Evolutionary conservation across 1,140 invertebrate species (phyloP), one percentile per base, ranked within the genome.

Genomic region (Caenorhabditis inopinata): DNA sequence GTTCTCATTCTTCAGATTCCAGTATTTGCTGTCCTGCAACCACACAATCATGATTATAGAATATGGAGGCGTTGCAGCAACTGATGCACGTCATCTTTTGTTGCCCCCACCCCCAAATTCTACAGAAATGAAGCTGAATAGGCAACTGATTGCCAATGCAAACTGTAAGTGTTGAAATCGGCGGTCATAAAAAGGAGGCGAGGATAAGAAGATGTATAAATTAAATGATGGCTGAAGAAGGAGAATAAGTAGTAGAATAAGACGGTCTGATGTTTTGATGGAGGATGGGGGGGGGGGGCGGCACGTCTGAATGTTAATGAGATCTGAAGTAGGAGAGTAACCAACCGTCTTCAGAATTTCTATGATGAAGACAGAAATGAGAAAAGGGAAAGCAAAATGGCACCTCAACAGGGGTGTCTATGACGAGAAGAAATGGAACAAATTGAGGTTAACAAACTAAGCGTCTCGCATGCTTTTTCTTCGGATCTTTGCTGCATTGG

Each of bases 321-420:
- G 58, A 68, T 38, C 32, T 68, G 35, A 53, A 32, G 29, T 47
- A 62, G 35, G 46, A 62, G 45, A 78, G 14, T 42, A 42, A 5
- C 38, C 6, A 5, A 42, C 38, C n/a, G n/a, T n/a, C n/a, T n/a
- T n/a, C n/a, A n/a, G n/a, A n/a, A n/a, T n/a, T n/a, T n/a, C n/a
- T n/a, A n/a, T n/a, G n/a, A n/a, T n/a, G n/a, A n/a, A n/a, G n/a
- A n/a, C n/a, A n/a, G n/a, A n/a, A n/a, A n/a, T n/a, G n/a, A n/a
- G n/a, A n/a, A n/a, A n/a, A n/a, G n/a, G n/a, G n/a, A n/a, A n/a
- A n/a, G n/a, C n/a, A 42, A 7, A 76, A 76, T 51, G 51, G 42
- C 75, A 76, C 51, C 47, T 49, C 51, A 76, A 38, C 49, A 76
- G 75, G 48, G 47, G 75, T 76, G 35, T 46, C 48, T 51, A 76